Percentiles rank a stretch among this genome's conserved stretches.
Conservation (phyloP, 2,113 vertebrate genomes). For the Coptodon rendalli region DNA sequence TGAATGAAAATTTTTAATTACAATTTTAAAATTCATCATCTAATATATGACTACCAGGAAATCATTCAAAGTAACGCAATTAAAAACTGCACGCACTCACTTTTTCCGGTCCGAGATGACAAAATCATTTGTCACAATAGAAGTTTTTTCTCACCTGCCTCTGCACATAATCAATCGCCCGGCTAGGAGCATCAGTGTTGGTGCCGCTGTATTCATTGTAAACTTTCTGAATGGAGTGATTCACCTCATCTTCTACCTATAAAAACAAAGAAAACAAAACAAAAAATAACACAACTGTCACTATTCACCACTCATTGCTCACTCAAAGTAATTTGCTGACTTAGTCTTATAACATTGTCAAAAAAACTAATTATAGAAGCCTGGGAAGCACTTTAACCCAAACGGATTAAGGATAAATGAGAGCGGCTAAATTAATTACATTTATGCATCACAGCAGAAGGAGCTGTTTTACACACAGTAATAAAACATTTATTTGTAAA, state of each 20-base stretch:
- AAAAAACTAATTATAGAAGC: not conserved
- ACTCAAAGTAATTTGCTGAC: not conserved
- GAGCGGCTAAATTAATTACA: not conserved
- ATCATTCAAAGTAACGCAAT: not conserved
- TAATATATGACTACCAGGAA: not conserved
- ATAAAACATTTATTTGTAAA: not conserved
- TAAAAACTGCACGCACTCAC: not conserved
- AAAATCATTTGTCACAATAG: not conserved
- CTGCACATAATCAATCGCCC: slow-evolving; percentile 96
- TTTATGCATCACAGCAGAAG: not conserved
- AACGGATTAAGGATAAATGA: not conserved
- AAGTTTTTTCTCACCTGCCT: slow-evolving; percentile 80
- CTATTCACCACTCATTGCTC: not conserved
- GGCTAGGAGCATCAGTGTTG: slow-evolving; percentile 89
- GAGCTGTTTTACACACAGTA: not conserved
- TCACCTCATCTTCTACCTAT: slow-evolving; percentile 91
- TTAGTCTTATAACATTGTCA: not conserved
- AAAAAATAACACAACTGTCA: not conserved
- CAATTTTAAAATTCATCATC: not conserved
- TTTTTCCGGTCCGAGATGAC: not conserved
- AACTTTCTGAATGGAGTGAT: slow-evolving; percentile 90
- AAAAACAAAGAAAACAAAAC: not conserved
- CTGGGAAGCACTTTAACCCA: not conserved
- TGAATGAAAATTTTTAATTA: not conserved
- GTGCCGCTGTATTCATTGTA: slow-evolving; percentile 93